Conservation (phyloP, 2,797 vertebrate species). For the Dendrocincla fuliginosa region DNA sequence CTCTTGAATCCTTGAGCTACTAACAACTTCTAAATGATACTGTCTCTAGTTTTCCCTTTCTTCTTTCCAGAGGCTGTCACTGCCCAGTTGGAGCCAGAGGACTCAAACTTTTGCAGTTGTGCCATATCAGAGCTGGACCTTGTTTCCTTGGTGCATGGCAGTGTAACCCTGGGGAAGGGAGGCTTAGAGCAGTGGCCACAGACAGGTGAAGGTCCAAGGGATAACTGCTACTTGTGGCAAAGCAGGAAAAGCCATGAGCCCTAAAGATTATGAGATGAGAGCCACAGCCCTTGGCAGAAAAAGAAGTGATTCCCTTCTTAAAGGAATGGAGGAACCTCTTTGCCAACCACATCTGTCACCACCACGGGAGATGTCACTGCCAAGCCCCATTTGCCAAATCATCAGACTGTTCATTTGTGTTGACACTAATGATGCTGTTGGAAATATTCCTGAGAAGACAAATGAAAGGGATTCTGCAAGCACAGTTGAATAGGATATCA, state of each 20-base stretch:
- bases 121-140: background rate
- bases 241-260: background rate
- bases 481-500: background rate
- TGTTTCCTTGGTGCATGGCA: rapidly evolving
- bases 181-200: background rate
- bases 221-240: background rate
- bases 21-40: background rate
- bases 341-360: background rate
- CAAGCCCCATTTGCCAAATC: background rate
- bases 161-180: background rate
- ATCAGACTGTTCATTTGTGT: background rate
- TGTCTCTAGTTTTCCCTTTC: background rate
- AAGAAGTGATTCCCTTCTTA: background rate
- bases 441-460: background rate
- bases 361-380: background rate
- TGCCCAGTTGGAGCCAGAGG: rapidly evolving
- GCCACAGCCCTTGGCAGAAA: background rate
- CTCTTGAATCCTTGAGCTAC: background rate
- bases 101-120: background rate
- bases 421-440: background rate
- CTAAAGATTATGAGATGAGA: background rate
- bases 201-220: background rate
- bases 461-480: background rate
- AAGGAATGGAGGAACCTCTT: background rate
- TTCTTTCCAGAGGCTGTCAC: background rate